Evolutionary conservation across 2,888 invertebrate genomes (phyloP).

Genomic region (Sipunculus nudus): DNA sequence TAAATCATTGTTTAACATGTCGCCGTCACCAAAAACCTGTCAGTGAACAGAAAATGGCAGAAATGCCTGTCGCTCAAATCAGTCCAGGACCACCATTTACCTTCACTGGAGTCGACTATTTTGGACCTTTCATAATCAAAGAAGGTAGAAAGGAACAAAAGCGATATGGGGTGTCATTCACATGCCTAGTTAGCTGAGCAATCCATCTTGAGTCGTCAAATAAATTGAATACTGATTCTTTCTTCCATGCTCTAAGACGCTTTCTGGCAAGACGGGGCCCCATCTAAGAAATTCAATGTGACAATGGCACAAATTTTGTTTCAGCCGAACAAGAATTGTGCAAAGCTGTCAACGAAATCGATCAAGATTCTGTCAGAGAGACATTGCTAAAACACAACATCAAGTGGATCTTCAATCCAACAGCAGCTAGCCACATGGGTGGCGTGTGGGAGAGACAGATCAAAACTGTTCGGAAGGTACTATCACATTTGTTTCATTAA

Average conservation of each 20-base stretch:
- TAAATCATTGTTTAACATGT: background rate
- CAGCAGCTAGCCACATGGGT: constrained; percentile 44
- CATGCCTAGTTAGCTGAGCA: constrained; percentile 52
- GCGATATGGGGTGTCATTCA: constrained; percentile 51
- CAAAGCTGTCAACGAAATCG: constrained; percentile 19
- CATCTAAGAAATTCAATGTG: background rate
- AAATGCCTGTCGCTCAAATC: constrained; percentile 53
- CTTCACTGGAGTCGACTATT: constrained; percentile 54
- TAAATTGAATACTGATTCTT: constrained; percentile 35
- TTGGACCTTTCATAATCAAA: constrained; percentile 50
- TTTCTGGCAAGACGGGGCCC: constrained; percentile 34
- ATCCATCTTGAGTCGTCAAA: constrained; percentile 47
- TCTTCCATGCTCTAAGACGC: constrained; percentile 35
- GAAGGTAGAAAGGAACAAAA: constrained; percentile 48
- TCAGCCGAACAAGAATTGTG: constrained; percentile 29
- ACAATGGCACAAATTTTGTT: constrained; percentile 19
- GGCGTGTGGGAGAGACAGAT: constrained; percentile 48
- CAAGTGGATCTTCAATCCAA: constrained; percentile 34
- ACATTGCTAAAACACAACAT: constrained; percentile 18
- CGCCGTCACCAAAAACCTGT: background rate
- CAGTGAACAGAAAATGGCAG: constrained; percentile 48
- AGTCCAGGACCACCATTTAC: constrained; percentile 40
- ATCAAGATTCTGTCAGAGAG: constrained; percentile 12
- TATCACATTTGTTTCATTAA: constrained; percentile 24
- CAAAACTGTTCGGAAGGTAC: constrained; percentile 34